Evolutionary conservation across 2,888 invertebrate genomes (phyloP).

Genomic region (Lasius fuliginosus): DNA sequence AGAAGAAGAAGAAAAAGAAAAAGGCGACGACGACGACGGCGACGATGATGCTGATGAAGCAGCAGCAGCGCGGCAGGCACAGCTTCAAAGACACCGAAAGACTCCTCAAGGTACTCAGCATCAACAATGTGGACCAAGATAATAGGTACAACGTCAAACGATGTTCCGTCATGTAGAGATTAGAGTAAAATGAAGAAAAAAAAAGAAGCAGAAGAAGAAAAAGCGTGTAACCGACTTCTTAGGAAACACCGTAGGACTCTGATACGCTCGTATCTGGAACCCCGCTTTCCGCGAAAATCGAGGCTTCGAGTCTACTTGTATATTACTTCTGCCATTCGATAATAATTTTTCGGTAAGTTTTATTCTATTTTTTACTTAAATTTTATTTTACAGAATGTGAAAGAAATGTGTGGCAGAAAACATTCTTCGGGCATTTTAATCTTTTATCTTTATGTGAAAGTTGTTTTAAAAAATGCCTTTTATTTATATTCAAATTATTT

Average conservation of each 20-base stretch:
- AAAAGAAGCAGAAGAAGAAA: neutral
- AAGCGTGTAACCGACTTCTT: conserved; percentile 27
- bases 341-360: neutral
- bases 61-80: conserved; percentile 75
- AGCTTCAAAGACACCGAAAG: conserved; percentile 84
- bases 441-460: neutral
- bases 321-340: neutral
- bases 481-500: neutral
- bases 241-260: conserved; percentile 35
- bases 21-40: conserved; percentile 75
- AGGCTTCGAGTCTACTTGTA: conserved; percentile 5
- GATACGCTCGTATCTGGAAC: conserved; percentile 28
- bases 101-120: conserved; percentile 84
- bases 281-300: conserved; percentile 33
- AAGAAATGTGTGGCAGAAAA: neutral
- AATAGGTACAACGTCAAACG: conserved; percentile 84
- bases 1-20: conserved; percentile 77
- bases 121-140: conserved; percentile 85
- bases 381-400: neutral
- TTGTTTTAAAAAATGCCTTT: neutral
- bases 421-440: conserved; percentile 9
- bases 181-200: conserved; percentile 7
- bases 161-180: conserved; percentile 84
- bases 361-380: neutral
- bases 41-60: conserved; percentile 79